Conservation (phyloP, 2,888 invertebrate species). For the Ptychoptera contaminata region DNA sequence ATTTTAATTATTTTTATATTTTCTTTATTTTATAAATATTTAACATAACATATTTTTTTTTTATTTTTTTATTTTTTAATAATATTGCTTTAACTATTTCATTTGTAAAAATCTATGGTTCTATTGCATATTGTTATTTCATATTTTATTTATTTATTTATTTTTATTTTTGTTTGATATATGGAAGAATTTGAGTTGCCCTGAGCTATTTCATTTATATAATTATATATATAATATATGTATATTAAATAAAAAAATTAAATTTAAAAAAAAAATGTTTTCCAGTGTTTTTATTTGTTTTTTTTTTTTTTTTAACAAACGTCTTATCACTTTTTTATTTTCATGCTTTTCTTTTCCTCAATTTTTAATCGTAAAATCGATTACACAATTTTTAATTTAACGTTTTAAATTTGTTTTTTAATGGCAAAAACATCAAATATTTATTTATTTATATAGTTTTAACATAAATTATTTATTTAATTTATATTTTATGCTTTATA, state of each 20-base stretch:
- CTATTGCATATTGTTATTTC: constrained; percentile 14
- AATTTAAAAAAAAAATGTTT: no score
- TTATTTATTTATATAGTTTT: constrained; percentile 8
- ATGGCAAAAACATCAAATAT: no score
- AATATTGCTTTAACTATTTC: constrained; percentile 2
- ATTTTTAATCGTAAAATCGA: no score
- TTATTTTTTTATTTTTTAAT: constrained; percentile 4
- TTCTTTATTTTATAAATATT: constrained; percentile 2
- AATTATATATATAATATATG: constrained; percentile 12
- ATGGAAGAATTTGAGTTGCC: constrained; percentile 34
- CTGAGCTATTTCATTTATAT: constrained; percentile 26
- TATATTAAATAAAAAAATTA: neutral
- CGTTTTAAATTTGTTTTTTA: no score
- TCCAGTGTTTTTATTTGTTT: no score
- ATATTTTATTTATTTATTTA: no score
- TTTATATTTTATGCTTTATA: constrained; percentile 9
- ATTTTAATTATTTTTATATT: constrained; percentile 6
- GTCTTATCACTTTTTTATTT: no score
- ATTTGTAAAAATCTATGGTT: constrained; percentile 13
- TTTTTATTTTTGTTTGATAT: constrained; percentile 9
- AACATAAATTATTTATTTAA: constrained; percentile 7
- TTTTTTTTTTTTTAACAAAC: no score
- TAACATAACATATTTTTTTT: constrained; percentile 8
- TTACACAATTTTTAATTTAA: no score
- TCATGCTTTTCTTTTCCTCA: no score